These are phyloP conservation scores for Asbolus verrucosus DNA, from an alignment of 1,140 invertebrate species.

Conservation along the genomic window DNA sequence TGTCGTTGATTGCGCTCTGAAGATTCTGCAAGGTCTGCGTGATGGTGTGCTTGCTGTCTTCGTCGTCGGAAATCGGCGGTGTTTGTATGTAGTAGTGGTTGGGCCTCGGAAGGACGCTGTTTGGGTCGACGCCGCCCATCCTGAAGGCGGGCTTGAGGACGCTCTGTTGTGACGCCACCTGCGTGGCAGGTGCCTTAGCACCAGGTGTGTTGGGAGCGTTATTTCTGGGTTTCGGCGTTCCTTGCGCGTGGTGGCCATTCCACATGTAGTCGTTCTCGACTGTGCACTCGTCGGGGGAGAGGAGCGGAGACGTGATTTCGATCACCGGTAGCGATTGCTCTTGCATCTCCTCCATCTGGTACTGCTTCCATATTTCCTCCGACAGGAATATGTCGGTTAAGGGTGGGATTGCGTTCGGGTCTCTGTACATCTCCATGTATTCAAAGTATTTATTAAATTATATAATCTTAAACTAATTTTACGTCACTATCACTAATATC, in stretches of 20 bases:
- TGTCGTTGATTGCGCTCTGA: slow-evolving; percentile 57
- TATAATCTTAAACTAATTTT: slow-evolving; percentile 40
- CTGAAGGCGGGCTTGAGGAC: slow-evolving; percentile 44
- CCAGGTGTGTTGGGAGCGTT: neutral
- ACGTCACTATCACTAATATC: slow-evolving; percentile 62
- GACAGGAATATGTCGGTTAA: slow-evolving; percentile 32
- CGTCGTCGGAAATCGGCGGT: slow-evolving; percentile 65
- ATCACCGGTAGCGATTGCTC: slow-evolving; percentile 5
- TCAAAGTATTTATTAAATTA: neutral
- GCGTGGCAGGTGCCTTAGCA: slow-evolving; percentile 61
- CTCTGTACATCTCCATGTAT: slow-evolving; percentile 3
- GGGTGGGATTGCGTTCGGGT: neutral
- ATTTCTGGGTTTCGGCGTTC: neutral
- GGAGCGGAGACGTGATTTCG: slow-evolving; percentile 2
- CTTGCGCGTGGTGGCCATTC: slow-evolving; percentile 66
- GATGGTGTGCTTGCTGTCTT: slow-evolving; percentile 49
- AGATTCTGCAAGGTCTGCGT: slow-evolving; percentile 54
- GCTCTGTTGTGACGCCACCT: slow-evolving; percentile 38
- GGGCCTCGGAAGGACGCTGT: slow-evolving; percentile 53
- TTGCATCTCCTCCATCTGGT: slow-evolving; percentile 53
- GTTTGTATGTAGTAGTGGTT: slow-evolving; percentile 62
- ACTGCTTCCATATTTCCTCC: slow-evolving; percentile 63
- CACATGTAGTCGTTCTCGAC: slow-evolving; percentile 78
- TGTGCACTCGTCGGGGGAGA: slow-evolving; percentile 51
- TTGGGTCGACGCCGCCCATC: slow-evolving; percentile 55